Evolutionary conservation across 1,140 invertebrate species (phyloP).

Genomic region (Leptinotarsa texana): DNA sequence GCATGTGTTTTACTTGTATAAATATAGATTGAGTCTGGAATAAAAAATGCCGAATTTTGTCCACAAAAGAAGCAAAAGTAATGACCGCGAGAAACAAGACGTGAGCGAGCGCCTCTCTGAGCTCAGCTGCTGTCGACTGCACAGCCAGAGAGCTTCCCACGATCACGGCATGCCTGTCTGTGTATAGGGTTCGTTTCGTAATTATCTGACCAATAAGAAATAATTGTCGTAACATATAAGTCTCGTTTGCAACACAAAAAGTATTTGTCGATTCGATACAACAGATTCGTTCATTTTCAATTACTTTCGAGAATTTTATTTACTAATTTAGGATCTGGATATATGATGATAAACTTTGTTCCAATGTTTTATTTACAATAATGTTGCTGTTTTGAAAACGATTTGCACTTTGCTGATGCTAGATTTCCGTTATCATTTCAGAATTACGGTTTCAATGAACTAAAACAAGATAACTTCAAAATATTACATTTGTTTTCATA

Average conservation of each 20-base stretch:
- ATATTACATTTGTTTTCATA: too few relatives aligned
- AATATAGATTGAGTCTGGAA: constrained; percentile 30
- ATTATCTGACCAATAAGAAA: constrained; percentile 31
- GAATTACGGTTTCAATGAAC: too few relatives aligned
- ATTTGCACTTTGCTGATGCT: too few relatives aligned
- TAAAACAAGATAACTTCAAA: too few relatives aligned
- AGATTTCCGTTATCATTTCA: too few relatives aligned
- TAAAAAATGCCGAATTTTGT: constrained; percentile 48
- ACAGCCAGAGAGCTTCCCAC: constrained; percentile 52
- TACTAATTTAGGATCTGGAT: too few relatives aligned
- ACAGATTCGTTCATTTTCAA: not conserved
- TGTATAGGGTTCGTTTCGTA: constrained; percentile 48
- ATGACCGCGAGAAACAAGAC: constrained; percentile 50
- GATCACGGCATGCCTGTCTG: constrained; percentile 52
- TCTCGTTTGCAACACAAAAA: not conserved
- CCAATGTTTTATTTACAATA: too few relatives aligned
- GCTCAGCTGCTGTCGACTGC: constrained; percentile 50
- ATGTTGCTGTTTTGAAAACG: too few relatives aligned
- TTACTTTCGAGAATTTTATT: too few relatives aligned
- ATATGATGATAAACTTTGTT: too few relatives aligned
- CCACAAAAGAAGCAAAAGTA: constrained; percentile 45
- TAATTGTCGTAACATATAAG: constrained; percentile 20
- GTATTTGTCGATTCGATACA: not conserved
- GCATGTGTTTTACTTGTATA: constrained; percentile 20
- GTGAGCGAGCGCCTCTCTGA: constrained; percentile 44